Evolutionary conservation across 2,888 invertebrate genomes (phyloP).

Genomic region (Caenorhabditis sp.): DNA sequence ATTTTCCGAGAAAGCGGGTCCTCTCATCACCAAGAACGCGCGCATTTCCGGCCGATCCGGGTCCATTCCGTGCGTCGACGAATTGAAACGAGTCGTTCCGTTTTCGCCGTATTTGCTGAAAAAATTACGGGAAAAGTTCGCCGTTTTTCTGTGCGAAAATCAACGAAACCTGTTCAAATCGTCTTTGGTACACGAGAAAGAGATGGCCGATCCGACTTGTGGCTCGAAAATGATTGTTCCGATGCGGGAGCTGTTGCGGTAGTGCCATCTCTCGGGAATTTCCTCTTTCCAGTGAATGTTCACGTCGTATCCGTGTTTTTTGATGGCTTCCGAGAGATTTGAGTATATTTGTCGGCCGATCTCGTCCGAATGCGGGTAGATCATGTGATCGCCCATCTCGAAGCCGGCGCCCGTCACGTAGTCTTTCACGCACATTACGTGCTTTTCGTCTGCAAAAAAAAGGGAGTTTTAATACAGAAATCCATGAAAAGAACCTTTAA

Average conservation of each 20-base stretch:
- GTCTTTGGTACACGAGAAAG: conserved; percentile 58
- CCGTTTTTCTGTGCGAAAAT: not conserved
- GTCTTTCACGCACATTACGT: conserved; percentile 68
- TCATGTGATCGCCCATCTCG: conserved; percentile 68
- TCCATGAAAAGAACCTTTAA: conserved; percentile 22
- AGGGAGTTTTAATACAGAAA: not conserved
- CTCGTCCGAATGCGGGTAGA: conserved; percentile 68
- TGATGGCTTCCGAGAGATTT: conserved; percentile 61
- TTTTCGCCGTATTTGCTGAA: conserved; percentile 51
- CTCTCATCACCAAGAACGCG: conserved; percentile 65
- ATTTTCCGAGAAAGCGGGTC: conserved; percentile 83
- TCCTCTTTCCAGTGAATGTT: conserved; percentile 77
- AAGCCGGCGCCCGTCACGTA: conserved; percentile 59
- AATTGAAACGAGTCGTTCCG: conserved; percentile 58
- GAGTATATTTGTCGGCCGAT: conserved; percentile 51
- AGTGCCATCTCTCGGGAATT: conserved; percentile 83
- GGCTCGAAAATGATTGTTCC: conserved; percentile 81
- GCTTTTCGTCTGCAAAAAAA: conserved; percentile 55
- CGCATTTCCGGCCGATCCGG: conserved; percentile 65
- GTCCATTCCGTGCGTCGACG: conserved; percentile 66
- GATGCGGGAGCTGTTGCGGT: conserved; percentile 82
- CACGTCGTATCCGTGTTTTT: conserved; percentile 53
- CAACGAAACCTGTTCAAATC: conserved; percentile 57
- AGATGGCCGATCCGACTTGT: conserved; percentile 62
- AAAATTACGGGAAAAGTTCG: not conserved